Evolutionary conservation across 2,888 invertebrate species (phyloP).

Genomic region (Galerucella calmariensis): DNA sequence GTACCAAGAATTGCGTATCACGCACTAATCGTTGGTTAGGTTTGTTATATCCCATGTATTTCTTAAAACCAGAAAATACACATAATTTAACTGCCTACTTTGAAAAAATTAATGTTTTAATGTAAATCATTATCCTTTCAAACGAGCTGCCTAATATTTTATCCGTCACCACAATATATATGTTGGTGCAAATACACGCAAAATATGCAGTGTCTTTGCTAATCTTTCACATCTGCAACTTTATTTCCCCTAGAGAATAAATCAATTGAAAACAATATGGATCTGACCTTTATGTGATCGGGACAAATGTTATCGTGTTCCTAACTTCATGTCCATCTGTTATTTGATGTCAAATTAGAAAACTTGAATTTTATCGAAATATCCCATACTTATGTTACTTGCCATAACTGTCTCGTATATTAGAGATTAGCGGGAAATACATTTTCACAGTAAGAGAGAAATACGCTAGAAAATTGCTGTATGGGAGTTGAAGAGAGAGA

Average conservation of each 20-base stretch:
- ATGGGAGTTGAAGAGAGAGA: not conserved
- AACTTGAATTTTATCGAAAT: constrained; percentile 46
- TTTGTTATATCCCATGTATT: no score
- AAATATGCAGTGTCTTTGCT: constrained; percentile 15
- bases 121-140: no score
- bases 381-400: constrained; percentile 35
- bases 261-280: constrained; percentile 60
- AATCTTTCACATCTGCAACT: constrained; percentile 31
- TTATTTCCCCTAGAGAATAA: constrained; percentile 48
- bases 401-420: constrained; percentile 23
- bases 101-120: no score
- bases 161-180: not conserved
- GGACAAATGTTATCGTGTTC: constrained; percentile 56
- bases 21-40: no score
- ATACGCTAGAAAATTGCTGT: no score
- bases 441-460: not conserved
- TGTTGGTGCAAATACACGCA: constrained; percentile 7
- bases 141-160: no score
- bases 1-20: no score
- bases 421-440: not conserved
- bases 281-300: constrained; percentile 63
- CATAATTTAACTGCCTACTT: no score
- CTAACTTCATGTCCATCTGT: constrained; percentile 46
- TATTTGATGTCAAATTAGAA: constrained; percentile 47
- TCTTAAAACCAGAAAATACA: no score